phyloP scores from a whole-genome alignment of 2,113 vertebrate species.

The Holacanthus passer region DNA sequence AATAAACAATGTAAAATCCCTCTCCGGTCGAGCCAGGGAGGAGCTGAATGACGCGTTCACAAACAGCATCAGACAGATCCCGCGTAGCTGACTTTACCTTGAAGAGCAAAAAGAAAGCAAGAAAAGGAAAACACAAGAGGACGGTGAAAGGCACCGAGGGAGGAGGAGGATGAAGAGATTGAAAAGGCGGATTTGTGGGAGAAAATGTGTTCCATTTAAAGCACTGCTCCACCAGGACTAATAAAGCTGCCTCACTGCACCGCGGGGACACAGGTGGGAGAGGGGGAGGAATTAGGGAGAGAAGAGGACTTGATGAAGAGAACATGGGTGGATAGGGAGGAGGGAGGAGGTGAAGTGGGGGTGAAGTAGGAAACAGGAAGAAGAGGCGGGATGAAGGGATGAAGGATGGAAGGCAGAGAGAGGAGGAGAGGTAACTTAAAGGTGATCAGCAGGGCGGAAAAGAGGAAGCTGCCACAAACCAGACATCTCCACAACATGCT shows the following conservation, averaged over 20 bases:
- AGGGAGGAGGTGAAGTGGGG: not conserved
- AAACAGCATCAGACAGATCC: no score
- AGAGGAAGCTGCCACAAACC: conserved; percentile 19
- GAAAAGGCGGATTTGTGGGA: not conserved
- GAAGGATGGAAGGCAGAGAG: not conserved
- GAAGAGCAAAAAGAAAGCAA: no score
- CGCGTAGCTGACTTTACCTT: no score
- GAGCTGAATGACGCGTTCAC: no score
- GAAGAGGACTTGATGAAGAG: not conserved
- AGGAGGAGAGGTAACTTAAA: no score
- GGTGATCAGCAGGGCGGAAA: conserved; percentile 13
- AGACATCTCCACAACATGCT: not conserved
- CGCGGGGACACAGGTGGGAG: conserved; percentile 21
- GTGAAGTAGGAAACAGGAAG: not conserved
- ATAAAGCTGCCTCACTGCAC: conserved; percentile 28
- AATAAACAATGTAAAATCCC: no score
- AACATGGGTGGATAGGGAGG: not conserved
- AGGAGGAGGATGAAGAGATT: not conserved
- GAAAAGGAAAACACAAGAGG: not conserved
- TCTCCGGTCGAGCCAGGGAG: no score
- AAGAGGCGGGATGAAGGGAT: conserved; percentile 1
- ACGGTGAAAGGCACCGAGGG: not conserved
- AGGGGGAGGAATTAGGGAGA: not conserved
- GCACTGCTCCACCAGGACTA: conserved; percentile 2
- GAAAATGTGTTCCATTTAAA: conserved; percentile 5